phyloP scores from a whole-genome alignment of 2,888 invertebrate species.

The Plagodis pulveraria region DNA sequence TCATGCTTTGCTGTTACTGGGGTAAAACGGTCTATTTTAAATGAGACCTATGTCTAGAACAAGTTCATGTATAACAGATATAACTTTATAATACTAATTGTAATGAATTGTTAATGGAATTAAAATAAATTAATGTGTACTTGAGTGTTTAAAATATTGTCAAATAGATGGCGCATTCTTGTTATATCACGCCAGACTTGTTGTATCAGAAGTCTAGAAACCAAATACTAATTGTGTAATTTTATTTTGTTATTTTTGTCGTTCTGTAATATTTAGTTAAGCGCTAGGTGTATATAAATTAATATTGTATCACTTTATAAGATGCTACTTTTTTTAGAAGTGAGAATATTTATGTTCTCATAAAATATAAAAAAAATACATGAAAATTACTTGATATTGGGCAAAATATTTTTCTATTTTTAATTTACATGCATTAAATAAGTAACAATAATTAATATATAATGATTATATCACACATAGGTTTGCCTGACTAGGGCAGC shows the following conservation, averaged over 20 bases:
- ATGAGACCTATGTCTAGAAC: neutral
- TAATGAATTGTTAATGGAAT: neutral
- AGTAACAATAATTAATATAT: too few relatives aligned
- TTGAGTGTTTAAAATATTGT: too few relatives aligned
- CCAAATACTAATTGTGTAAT: conserved; percentile 77
- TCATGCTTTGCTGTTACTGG: too few relatives aligned
- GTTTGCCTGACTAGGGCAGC: conserved; percentile 1
- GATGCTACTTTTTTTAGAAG: neutral
- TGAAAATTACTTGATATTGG: too few relatives aligned
- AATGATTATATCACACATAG: too few relatives aligned
- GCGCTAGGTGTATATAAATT: conserved; percentile 39
- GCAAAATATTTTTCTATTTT: too few relatives aligned
- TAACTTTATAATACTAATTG: conserved; percentile 1
- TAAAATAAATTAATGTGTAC: neutral
- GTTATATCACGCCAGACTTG: conserved; percentile 22
- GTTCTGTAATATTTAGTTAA: conserved; percentile 48
- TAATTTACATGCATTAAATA: too few relatives aligned
- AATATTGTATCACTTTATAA: conserved; percentile 34
- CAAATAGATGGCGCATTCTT: conserved; percentile 16
- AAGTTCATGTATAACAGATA: neutral
- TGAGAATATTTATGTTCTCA: neutral
- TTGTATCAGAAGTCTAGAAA: conserved; percentile 52
- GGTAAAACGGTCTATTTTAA: too few relatives aligned
- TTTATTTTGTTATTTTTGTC: conserved; percentile 52
- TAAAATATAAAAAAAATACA: too few relatives aligned